Evolutionary conservation across 2,113 vertebrate species (phyloP).

Genomic region (Dasyornis broadbenti): DNA sequence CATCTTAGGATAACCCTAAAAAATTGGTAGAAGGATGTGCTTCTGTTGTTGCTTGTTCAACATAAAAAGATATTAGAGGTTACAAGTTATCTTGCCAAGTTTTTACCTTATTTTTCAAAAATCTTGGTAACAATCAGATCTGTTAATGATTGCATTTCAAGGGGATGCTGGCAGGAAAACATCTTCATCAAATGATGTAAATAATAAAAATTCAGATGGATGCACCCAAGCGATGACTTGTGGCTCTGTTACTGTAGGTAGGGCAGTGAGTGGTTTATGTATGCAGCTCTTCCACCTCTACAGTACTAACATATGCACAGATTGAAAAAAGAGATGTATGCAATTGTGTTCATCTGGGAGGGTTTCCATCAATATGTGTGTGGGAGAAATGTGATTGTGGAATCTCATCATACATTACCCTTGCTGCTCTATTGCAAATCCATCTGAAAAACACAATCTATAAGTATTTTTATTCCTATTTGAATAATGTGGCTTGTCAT

Average conservation of each 20-base stretch:
- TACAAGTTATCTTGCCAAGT: neutral
- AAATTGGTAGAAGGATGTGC: neutral
- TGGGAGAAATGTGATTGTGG: constrained; percentile 6
- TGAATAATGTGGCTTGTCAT: neutral
- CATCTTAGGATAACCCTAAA: neutral
- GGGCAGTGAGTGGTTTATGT: neutral
- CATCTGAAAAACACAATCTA: neutral
- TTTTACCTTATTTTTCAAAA: neutral
- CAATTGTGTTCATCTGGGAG: neutral
- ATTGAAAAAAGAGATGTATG: neutral
- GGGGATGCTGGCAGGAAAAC: neutral
- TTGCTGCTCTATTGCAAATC: neutral
- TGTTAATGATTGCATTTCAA: neutral
- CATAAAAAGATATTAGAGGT: neutral
- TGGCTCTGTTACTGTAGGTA: neutral
- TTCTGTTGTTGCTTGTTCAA: neutral
- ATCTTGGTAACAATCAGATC: neutral
- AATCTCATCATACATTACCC: neutral
- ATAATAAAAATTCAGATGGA: constrained; percentile 17
- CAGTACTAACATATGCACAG: neutral
- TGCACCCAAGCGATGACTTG: neutral
- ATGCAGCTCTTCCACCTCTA: neutral
- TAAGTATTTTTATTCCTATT: constrained; percentile 13
- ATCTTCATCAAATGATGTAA: neutral
- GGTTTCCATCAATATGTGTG: neutral